Evolutionary conservation across 2,113 vertebrate genomes (phyloP).

Genomic region (Bombycilla garrulus): DNA sequence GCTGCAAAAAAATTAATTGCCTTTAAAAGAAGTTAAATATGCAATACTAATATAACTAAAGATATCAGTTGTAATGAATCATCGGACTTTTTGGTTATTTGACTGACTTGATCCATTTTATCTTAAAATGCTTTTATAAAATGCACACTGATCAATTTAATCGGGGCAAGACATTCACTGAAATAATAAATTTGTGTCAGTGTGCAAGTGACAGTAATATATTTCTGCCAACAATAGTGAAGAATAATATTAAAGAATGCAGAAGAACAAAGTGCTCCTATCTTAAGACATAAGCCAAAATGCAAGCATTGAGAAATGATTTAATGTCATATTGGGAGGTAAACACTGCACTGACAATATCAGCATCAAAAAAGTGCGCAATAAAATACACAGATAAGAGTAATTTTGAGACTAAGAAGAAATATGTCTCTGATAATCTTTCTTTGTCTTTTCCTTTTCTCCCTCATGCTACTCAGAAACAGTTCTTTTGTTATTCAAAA

Average conservation of each 20-base stretch:
- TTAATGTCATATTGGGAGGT: background rate
- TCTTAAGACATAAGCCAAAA: background rate
- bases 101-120: background rate
- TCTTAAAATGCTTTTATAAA: background rate
- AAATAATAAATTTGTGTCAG: background rate
- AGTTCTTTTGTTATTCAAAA: background rate
- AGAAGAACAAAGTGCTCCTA: background rate
- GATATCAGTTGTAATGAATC: background rate
- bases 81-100: background rate
- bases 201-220: fast-evolving
- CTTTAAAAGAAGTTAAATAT: background rate
- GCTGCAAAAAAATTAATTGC: background rate
- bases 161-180: background rate
- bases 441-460: background rate
- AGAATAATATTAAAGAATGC: background rate
- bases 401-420: background rate
- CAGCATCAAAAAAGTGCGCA: fast-evolving
- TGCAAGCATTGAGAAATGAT: background rate
- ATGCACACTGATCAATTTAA: background rate
- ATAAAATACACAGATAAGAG: background rate
- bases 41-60: background rate
- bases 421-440: background rate
- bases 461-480: background rate
- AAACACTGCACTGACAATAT: background rate
- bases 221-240: background rate